Base-by-base conservation (phyloP, 2,797 vertebrate genomes). In the Esox masquinongy region DNA sequence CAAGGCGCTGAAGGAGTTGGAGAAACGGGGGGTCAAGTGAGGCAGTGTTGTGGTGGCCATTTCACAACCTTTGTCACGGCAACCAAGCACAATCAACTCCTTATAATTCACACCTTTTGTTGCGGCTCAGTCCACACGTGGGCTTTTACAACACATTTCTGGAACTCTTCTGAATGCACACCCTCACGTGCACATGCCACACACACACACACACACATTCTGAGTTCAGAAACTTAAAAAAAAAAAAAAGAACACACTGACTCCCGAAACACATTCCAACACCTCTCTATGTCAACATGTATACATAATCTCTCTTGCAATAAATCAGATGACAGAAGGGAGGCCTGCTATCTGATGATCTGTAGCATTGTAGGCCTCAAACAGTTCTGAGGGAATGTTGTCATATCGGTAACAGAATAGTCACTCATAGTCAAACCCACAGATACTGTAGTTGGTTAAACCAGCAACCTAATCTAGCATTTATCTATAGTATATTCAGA, bases 1-100 rank as follows among this genome's bases (percentile, higher is more conserved):
- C n/a, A 87, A 82, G 64, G 34, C 39, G 0, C 68, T 86, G 73
- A 80, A 70, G 0, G 80, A 84, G 76, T 84, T 79, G 68, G 79
- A 77, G 80, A 79, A 77, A 73, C 79, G 67, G 24, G 1, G 6
- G 14, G 51, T 16, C 0, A 79, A 86, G 76, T 69, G n/a, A 87
- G 24, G 47, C 67, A 29, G 68, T 31, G 69, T 68, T 79, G 76
- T 29, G 11, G 11, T 47, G 36, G 22, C 68, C 22, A 24, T 6
- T 31, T 36, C 53, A 39, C 51, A 72, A 17, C 14, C 5, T 22
- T 16, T 16, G 22, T 9, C 16, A 53, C 61, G 11, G 43, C 24
- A n/a, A 31, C 22, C 26, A 3, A 51, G 31, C 73, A 12, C 3
- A 47, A 3, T 5, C 50, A n/a, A 24, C 49, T 47, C 12, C 43